These are phyloP conservation scores for Psittacula echo DNA, from an alignment of 2,797 vertebrate species.

Conservation along the genomic window DNA sequence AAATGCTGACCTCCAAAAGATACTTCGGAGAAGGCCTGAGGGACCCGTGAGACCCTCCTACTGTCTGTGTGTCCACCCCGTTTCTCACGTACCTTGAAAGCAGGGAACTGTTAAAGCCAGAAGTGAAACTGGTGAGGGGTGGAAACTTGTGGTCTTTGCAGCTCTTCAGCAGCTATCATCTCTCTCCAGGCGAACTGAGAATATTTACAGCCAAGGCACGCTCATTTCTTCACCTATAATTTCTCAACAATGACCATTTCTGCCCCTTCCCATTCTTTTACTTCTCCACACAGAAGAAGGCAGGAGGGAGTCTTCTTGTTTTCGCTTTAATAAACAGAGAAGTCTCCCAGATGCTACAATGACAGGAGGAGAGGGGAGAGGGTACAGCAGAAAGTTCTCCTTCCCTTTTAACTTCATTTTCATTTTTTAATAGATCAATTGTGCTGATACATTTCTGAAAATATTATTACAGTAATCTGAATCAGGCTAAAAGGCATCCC, in stretches of 20 bases:
- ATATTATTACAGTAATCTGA: neutral
- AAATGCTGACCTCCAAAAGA: neutral
- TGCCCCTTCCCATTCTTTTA: neutral
- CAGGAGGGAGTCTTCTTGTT: neutral
- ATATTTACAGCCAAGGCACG: neutral
- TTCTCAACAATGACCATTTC: neutral
- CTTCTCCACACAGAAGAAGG: neutral
- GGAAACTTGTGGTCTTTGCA: neutral
- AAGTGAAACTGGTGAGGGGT: neutral
- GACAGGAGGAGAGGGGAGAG: neutral
- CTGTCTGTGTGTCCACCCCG: no score
- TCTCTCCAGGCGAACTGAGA: neutral
- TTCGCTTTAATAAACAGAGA: neutral
- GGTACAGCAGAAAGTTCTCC: neutral
- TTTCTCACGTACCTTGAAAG: neutral
- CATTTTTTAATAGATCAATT: neutral
- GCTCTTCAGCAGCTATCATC: neutral
- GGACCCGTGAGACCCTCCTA: neutral
- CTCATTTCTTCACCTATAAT: neutral
- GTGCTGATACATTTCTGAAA: slow-evolving; percentile 4
- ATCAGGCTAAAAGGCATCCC: neutral
- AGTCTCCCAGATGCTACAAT: neutral
- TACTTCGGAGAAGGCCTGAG: neutral
- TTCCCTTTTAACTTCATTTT: neutral
- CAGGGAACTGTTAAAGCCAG: neutral